Evolutionary conservation across 2,113 vertebrate species (phyloP).

Genomic region (Anhinga anhinga): DNA sequence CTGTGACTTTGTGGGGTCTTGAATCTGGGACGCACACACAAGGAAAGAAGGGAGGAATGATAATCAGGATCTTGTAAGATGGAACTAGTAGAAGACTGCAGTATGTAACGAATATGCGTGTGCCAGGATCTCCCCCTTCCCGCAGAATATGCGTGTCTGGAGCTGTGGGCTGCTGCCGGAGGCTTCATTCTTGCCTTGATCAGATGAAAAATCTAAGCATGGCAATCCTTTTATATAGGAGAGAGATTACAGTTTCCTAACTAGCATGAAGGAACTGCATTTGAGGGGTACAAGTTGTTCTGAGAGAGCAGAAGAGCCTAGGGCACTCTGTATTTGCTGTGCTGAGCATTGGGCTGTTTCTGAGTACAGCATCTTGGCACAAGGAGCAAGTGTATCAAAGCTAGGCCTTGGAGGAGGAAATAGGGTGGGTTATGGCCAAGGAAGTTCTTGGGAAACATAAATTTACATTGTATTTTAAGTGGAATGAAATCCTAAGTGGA

Average conservation of each 20-base stretch:
- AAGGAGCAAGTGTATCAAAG: not conserved
- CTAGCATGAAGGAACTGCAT: not conserved
- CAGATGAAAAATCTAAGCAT: not conserved
- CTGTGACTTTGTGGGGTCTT: not conserved
- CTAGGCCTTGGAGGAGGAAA: not conserved
- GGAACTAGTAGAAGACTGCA: not conserved
- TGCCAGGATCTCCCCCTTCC: not conserved
- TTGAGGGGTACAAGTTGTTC: not conserved
- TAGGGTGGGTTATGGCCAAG: not conserved
- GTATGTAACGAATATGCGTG: not conserved
- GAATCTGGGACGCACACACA: not conserved
- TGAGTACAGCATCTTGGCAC: not conserved
- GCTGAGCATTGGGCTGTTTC: not conserved
- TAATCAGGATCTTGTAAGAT: not conserved
- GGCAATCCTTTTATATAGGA: not conserved
- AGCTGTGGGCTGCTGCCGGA: not conserved
- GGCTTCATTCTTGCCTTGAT: not conserved
- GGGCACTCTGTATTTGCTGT: not conserved
- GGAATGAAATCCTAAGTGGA: not conserved
- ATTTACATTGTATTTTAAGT: not conserved
- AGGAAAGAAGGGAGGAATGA: not conserved
- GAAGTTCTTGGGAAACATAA: not conserved
- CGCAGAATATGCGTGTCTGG: accelerated
- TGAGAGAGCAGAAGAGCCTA: not conserved
- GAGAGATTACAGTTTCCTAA: not conserved